Evolutionary conservation across 2,888 invertebrate genomes (phyloP), one percentile per base, ranked within the genome.

Genomic region (Drosophila monieri): DNA sequence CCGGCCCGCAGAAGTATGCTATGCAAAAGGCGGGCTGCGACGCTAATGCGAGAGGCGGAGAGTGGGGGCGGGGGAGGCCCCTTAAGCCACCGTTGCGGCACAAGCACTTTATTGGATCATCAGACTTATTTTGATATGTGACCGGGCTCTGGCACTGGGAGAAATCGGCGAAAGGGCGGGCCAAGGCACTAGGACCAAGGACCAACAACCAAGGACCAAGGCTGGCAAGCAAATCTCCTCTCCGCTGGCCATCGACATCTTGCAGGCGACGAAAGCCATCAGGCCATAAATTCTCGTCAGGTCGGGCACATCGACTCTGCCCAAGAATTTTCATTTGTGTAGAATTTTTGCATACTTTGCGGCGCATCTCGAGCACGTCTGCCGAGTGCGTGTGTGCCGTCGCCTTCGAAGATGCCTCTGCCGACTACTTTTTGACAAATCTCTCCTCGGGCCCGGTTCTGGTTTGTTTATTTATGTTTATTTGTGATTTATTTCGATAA

Each of bases 51-150:
- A 64, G 67, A 64, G 67, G 27, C 5, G 14, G n/a, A 21, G 21
- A 23, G n/a, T 6, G 21, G 23, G 15, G 3, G 10, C 25, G 23
- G 14, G 27, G n/a, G n/a, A 76, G 83, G 73, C 67, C 6, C 72
- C 61, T 68, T 87, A 88, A 88, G 89, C 88, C 76, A 77, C 80
- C 77, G 85, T 72, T 69, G 77, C 88, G 81, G 77, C 76, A 69
- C 83, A 85, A 88, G 88, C 76, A 84, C 76, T 85, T 89, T 89
- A 88, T 89, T 88, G 89, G 88, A 89, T 89, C 88, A 88, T 88
- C 89, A 87, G 81, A 81, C 81, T 87, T 81, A 81, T 81, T 85
- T 79, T 87, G 88, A 81, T 81, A 87, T 88, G 85, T 77, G 83
- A 74, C 83, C 80, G 73, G n/a, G n/a, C n/a, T n/a, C n/a, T n/a